Percentiles rank a stretch among this genome's conserved stretches.
phyloP scores from a whole-genome alignment of 2,113 vertebrate genomes.

The Oreochromis spilurus region DNA sequence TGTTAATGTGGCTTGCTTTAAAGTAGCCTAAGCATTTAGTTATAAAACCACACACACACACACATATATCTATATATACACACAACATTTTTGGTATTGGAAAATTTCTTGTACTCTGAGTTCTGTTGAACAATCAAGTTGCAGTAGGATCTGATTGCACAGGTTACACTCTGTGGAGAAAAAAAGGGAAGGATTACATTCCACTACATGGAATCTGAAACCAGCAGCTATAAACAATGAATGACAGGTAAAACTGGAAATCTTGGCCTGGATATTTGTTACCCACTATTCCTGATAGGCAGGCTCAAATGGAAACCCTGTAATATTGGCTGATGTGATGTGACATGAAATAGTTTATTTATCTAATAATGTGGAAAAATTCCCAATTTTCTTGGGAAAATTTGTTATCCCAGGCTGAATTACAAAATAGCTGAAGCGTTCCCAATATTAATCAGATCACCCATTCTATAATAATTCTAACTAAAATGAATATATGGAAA shows the following conservation, averaged over 20 bases:
- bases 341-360: not conserved
- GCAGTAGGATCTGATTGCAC: not conserved
- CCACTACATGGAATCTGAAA: not conserved
- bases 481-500: not conserved
- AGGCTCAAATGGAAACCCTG: not conserved
- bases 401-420: not conserved
- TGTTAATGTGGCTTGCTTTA: not conserved
- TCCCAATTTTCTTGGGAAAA: not conserved
- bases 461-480: not conserved
- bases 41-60: not conserved
- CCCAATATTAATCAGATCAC: not conserved
- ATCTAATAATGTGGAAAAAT: not conserved
- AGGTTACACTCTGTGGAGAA: not conserved
- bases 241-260: not conserved
- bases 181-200: not conserved
- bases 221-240: not conserved
- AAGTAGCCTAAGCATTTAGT: not conserved
- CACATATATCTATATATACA: not conserved
- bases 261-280: not conserved
- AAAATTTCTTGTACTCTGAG: not conserved
- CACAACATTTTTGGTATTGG: not conserved
- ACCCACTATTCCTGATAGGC: not conserved
- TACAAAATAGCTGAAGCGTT: not conserved
- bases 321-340: not conserved
- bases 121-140: not conserved